Percentiles rank a stretch among this genome's conserved stretches.
Evolutionary conservation across 37 sponge, comb jelly and placozoan genomes (phyloP).

Genomic region (Mnemiopsis leidyi): DNA sequence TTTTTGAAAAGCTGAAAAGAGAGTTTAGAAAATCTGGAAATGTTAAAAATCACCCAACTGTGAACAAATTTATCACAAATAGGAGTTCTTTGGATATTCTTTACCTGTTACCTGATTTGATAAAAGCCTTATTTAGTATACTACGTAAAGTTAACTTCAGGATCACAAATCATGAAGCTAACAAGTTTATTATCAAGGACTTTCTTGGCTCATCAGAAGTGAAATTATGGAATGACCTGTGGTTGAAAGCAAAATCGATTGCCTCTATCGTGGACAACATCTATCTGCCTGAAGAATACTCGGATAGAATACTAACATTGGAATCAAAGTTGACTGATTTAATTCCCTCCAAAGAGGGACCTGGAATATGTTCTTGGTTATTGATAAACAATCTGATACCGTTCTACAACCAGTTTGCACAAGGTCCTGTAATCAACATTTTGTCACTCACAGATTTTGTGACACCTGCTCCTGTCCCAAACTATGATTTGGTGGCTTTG

Average conservation of each 20-base stretch:
- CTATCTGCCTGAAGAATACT: background rate
- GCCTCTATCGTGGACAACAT: background rate
- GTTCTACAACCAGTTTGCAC: background rate
- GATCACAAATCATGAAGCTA: background rate
- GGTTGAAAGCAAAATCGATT: background rate
- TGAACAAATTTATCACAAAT: background rate
- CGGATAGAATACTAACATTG: background rate
- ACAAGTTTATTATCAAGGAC: background rate
- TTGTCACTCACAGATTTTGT: background rate
- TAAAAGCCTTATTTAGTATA: background rate
- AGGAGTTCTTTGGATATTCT: background rate
- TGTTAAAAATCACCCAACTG: background rate
- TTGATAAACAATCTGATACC: background rate
- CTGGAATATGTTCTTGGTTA: conserved; percentile 27
- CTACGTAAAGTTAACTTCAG: background rate
- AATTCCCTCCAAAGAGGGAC: background rate
- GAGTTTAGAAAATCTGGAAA: background rate
- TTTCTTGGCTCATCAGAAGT: background rate
- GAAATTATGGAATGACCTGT: background rate
- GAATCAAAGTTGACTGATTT: background rate
- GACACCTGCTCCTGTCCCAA: background rate
- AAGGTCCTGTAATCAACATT: background rate
- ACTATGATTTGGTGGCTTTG: background rate
- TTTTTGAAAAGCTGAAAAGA: background rate
- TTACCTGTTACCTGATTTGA: background rate